Evolutionary conservation across 2,888 invertebrate genomes (phyloP), one percentile per base, ranked within the genome.

Genomic region (Scotopteryx bipunctaria): DNA sequence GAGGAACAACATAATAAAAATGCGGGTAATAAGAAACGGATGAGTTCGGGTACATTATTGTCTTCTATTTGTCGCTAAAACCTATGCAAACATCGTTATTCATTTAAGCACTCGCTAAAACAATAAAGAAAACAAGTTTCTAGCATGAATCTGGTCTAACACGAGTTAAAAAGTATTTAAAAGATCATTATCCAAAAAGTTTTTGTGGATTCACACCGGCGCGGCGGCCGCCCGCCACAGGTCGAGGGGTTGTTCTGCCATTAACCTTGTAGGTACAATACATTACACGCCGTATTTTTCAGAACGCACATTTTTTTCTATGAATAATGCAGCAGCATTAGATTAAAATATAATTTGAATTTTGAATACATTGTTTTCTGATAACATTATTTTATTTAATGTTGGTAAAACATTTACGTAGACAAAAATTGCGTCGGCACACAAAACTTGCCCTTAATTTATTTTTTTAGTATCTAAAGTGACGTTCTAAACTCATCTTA

Each of bases 161-260:
- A 52, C 47, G 57, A 67, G 61, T 63, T 60, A 50, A 41, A 52
- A 64, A 66, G 60, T 64, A 56, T 57, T 66, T 66, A 69, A 63
- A 62, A 61, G 59, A 66, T 64, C 53, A 57, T 66, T 56, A 57
- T 40, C 51, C 19, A 41, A 44, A 55, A 65, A 61, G 51, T 60
- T 59, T 55, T 50, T 44, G 33, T 47, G 21, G 35, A 42, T 37
- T 19, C 59, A 55, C 49, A 42, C 37, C 32, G 19, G 32, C 46
- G 47, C 14, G 19, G 29, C 16, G n/a, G 38, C n/a, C n/a, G n/a
- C n/a, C n/a, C 31, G 37, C 21, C 21, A 9, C 25, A 17, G 16
- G 38, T 37, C 17, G 25, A 21, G 17, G 36, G 44, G 29, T 35
- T 37, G 37, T 19, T 43, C 32, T 29, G 36, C 13, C 32, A 44